phyloP scores from a whole-genome alignment of 2,113 vertebrate species.

The Nipponia nippon region DNA sequence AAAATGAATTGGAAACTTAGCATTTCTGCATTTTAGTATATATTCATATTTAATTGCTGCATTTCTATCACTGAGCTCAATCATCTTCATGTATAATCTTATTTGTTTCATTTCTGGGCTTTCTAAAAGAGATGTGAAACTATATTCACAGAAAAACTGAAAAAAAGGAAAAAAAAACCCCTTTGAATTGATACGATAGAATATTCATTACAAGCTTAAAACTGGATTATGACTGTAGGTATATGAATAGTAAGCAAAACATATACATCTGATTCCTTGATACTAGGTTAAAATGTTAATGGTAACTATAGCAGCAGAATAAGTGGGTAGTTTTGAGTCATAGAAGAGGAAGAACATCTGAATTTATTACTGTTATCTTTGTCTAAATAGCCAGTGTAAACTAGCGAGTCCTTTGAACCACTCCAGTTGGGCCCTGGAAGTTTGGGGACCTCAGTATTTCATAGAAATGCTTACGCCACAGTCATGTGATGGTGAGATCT shows the following conservation, averaged over 20 bases:
- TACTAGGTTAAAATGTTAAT: background rate
- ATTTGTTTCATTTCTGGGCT: background rate
- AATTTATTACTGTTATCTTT: background rate
- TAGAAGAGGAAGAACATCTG: background rate
- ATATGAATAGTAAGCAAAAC: no score
- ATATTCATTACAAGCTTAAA: background rate
- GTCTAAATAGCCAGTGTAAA: background rate
- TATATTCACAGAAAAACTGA: background rate
- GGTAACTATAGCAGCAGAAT: background rate
- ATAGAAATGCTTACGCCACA: background rate
- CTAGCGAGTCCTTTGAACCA: background rate
- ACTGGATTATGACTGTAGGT: background rate
- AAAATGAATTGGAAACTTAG: background rate
- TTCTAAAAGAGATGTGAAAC: background rate
- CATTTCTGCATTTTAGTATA: background rate
- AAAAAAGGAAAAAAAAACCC: background rate
- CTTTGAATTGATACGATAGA: background rate
- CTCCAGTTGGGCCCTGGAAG: background rate
- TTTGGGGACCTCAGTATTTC: background rate
- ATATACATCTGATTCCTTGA: background rate
- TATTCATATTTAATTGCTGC: background rate
- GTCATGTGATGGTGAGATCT: background rate
- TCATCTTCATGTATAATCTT: background rate
- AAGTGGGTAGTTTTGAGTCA: background rate
- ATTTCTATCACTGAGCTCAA: background rate